Percentiles rank a stretch among this genome's conserved stretches.
phyloP scores from a whole-genome alignment of 2,113 vertebrate species.

The Petroica traversi region DNA sequence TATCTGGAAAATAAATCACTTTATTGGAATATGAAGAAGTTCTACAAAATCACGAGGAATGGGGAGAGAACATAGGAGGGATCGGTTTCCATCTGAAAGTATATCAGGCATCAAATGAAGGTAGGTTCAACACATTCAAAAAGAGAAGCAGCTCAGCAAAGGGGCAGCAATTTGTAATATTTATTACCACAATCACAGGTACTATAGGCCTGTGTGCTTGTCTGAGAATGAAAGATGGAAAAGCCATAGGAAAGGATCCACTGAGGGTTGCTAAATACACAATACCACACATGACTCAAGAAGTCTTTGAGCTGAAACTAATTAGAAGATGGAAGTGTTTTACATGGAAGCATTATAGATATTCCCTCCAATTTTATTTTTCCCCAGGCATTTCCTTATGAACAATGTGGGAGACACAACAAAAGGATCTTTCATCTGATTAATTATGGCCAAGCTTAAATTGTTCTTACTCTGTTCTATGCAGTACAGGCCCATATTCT shows the following conservation, averaged over 20 bases:
- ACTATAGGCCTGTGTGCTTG: not conserved
- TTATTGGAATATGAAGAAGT: not conserved
- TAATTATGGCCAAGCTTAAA: not conserved
- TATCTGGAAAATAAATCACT: not conserved
- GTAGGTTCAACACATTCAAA: not conserved
- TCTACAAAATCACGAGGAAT: not conserved
- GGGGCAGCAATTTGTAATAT: not conserved
- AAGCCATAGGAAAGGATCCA: not conserved
- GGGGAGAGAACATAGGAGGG: rapidly evolving
- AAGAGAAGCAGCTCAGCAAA: not conserved
- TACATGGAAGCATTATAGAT: not conserved
- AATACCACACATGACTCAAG: not conserved
- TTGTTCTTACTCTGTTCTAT: not conserved
- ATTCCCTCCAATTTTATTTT: not conserved
- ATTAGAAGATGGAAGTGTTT: not conserved
- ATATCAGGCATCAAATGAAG: not conserved
- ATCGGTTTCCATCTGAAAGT: not conserved
- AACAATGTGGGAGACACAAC: not conserved
- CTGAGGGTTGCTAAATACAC: not conserved
- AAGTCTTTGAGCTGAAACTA: not conserved
- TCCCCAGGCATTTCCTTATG: not conserved
- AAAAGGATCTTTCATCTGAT: not conserved
- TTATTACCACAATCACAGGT: not conserved
- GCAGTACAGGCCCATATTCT: not conserved
- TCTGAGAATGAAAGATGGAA: not conserved